phyloP scores from a whole-genome alignment of 2,113 vertebrate species.

The Coptodon bakossiorum region DNA sequence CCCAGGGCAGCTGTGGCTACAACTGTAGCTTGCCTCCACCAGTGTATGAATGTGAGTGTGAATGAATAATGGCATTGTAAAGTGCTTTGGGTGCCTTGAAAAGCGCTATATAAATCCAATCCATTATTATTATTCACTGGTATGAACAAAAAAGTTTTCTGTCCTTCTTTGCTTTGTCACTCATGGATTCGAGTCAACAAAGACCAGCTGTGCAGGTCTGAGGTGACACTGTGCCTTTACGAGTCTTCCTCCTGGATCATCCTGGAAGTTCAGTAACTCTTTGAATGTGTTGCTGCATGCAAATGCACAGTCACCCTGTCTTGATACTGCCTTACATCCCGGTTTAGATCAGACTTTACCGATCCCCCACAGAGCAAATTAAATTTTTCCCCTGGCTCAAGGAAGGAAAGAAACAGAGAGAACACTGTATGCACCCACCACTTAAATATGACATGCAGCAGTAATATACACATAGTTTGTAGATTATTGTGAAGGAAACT shows the following conservation, averaged over 20 bases:
- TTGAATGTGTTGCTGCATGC: neutral
- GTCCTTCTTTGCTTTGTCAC: neutral
- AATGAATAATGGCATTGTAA: too few relatives aligned
- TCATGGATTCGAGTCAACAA: neutral
- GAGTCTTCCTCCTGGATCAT: neutral
- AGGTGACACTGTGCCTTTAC: neutral
- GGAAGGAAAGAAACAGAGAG: neutral
- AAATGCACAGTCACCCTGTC: neutral
- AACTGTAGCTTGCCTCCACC: too few relatives aligned
- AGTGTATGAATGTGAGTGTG: too few relatives aligned
- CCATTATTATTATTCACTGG: too few relatives aligned
- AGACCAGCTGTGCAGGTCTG: neutral
- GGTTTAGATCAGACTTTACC: neutral
- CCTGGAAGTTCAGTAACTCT: neutral
- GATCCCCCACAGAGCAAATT: neutral
- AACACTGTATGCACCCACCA: neutral
- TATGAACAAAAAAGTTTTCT: neutral
- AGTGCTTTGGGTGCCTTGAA: too few relatives aligned
- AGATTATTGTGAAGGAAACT: neutral
- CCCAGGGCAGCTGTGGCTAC: too few relatives aligned
- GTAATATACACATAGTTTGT: neutral
- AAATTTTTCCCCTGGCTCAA: neutral
- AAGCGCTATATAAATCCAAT: too few relatives aligned
- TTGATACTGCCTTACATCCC: neutral
- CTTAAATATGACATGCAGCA: neutral